Conservation (phyloP, 2,888 invertebrate species). For the Platycheirus rosarum region DNA sequence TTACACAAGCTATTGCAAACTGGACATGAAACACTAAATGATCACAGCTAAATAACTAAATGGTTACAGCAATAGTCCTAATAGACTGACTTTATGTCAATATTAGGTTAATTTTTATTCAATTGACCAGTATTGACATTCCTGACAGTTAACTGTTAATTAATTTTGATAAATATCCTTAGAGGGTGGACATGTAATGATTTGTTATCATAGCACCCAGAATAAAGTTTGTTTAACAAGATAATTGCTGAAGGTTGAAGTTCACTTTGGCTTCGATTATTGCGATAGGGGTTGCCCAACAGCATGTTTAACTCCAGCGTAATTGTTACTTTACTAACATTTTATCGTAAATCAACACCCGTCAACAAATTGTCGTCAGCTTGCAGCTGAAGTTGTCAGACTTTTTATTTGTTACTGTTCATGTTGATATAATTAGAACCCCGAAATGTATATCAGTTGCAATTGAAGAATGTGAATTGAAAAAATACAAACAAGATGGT, state of each 20-base stretch:
- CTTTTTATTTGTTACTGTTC: too few species aligned
- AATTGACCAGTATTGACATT: constrained; percentile 37
- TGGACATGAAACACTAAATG: neutral
- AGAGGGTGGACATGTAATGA: neutral
- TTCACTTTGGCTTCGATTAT: constrained; percentile 24
- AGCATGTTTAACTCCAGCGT: neutral
- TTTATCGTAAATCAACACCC: constrained; percentile 21
- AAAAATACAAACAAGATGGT: too few species aligned
- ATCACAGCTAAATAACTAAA: too few species aligned
- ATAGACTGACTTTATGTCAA: too few species aligned
- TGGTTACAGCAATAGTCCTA: too few species aligned
- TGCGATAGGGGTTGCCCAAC: constrained; percentile 3
- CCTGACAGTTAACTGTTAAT: constrained; percentile 26
- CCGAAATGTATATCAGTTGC: too few species aligned
- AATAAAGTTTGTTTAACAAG: constrained; percentile 50
- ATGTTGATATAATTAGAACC: too few species aligned
- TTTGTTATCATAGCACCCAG: constrained; percentile 23
- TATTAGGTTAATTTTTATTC: constrained; percentile 33
- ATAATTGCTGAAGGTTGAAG: constrained; percentile 18
- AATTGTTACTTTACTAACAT: constrained; percentile 10
- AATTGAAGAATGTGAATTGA: too few species aligned
- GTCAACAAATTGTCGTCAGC: too few species aligned
- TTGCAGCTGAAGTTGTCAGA: too few species aligned
- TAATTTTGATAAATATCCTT: constrained; percentile 43
- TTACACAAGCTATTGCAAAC: neutral